Evolutionary conservation across 2,113 vertebrate species (phyloP).

Genomic region (Anseranas semipalmata): DNA sequence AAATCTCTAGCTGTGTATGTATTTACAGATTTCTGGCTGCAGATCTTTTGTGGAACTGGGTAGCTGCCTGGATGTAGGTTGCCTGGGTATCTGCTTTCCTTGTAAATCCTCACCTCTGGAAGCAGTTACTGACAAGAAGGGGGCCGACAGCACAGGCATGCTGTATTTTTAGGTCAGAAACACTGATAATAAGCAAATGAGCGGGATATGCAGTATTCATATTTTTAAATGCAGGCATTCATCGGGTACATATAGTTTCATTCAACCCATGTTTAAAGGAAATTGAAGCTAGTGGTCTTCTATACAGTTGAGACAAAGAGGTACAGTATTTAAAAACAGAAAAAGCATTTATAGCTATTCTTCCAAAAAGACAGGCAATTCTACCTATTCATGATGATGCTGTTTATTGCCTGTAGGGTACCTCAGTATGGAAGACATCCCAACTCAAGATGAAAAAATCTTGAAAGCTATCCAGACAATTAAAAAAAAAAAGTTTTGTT

Average conservation of each 20-base stretch:
- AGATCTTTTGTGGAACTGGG: background rate
- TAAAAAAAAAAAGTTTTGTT: background rate
- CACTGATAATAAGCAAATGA: background rate
- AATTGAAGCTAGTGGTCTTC: background rate
- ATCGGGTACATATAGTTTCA: background rate
- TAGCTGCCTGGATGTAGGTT: background rate
- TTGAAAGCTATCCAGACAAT: conserved; percentile 10
- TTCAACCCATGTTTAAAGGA: background rate
- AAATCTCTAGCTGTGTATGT: background rate
- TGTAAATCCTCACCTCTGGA: background rate
- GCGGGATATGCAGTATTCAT: background rate
- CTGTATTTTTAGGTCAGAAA: background rate
- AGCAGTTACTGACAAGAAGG: background rate
- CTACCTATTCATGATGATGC: background rate
- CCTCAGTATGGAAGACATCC: background rate
- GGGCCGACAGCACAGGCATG: background rate
- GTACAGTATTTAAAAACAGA: background rate
- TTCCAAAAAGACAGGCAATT: background rate
- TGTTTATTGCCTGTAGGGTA: conserved; percentile 5
- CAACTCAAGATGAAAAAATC: background rate
- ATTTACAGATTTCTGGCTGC: background rate
- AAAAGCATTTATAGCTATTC: background rate
- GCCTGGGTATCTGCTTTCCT: background rate
- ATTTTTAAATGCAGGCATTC: background rate
- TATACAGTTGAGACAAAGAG: background rate